A percentile compares a stretch with the other conserved stretches of the same genome.
Evolutionary conservation across 2,113 vertebrate genomes (phyloP).

Genomic region (Zosterops borbonicus): DNA sequence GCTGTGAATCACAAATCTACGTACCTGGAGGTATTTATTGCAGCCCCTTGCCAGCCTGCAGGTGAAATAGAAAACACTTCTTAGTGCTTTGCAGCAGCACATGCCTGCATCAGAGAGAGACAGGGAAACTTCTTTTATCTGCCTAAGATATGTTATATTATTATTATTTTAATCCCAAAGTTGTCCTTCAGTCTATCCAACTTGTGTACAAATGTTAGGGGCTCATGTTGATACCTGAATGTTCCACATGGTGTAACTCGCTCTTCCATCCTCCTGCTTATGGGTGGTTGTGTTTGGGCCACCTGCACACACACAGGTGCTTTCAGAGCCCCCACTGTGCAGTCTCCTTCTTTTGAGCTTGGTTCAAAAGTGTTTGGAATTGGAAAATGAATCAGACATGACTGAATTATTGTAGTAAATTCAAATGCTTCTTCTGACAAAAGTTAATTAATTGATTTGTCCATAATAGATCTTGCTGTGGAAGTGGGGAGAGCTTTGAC

Average conservation of each 20-base stretch:
- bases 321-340: neutral
- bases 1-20: neutral
- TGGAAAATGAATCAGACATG: neutral
- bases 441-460: neutral
- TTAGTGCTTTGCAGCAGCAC: neutral
- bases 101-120: neutral
- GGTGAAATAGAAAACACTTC: neutral
- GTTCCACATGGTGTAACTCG: neutral
- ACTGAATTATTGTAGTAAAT: neutral
- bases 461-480: neutral
- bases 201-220: neutral
- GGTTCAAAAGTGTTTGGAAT: neutral
- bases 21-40: neutral
- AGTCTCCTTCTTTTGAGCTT: neutral
- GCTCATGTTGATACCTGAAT: neutral
- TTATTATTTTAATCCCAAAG: neutral
- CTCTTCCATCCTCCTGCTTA: neutral
- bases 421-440: neutral
- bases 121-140: neutral
- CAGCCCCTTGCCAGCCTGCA: neutral
- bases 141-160: neutral
- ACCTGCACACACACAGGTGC: too few species aligned
- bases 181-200: fast-evolving
- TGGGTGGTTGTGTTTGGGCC: neutral
- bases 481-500: neutral